Evolutionary conservation across 2,888 invertebrate genomes (phyloP), one percentile per base, ranked within the genome.

Genomic region (Hybos culiciformis): DNA sequence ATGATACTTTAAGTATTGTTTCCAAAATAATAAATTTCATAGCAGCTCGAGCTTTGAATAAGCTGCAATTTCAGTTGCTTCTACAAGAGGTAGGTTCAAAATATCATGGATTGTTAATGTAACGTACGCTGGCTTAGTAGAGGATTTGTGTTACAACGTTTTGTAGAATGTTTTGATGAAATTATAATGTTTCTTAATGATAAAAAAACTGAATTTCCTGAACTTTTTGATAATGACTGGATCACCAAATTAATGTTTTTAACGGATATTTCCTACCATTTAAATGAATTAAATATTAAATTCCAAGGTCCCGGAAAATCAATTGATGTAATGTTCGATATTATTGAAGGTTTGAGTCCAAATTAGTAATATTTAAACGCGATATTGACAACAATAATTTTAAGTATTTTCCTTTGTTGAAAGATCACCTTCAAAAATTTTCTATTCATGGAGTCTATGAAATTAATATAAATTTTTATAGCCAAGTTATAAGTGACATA

Each of bases 161-260:
- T 33, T 32, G 32, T 32, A 32, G 32, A 32, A 32, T 32, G 32
- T 32, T 32, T 32, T 32, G 33, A 33, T 33, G 33, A 33, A 33
- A 33, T 33, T 33, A 18, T 33, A 33, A 33, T 33, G 33, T 33
- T 33, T 33, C 33, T 33, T 17, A 33, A 33, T 33, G 33, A 33
- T 33, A 33, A 33, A 18, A 33, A 33, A 33, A 18, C 33, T 12
- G 18, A 18, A 33, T 33, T 33, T 33, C 33, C 33, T 18, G 18
- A 33, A 33, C 33, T 33, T 18, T 18, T 33, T 33, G 18, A 33
- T 33, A 33, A 33, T 9, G 33, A 33, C 33, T 18, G 33, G 33
- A 33, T 33, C 12, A 33, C 33, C 17, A 33, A 33, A 33, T 33
- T 33, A 33, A 33, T 33, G 33, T 33, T 33, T 33, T 12, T 33